Percentiles rank a stretch among this genome's conserved stretches.
phyloP scores from a whole-genome alignment of 1,140 invertebrate species.

The Oreohelix idahoensis region DNA sequence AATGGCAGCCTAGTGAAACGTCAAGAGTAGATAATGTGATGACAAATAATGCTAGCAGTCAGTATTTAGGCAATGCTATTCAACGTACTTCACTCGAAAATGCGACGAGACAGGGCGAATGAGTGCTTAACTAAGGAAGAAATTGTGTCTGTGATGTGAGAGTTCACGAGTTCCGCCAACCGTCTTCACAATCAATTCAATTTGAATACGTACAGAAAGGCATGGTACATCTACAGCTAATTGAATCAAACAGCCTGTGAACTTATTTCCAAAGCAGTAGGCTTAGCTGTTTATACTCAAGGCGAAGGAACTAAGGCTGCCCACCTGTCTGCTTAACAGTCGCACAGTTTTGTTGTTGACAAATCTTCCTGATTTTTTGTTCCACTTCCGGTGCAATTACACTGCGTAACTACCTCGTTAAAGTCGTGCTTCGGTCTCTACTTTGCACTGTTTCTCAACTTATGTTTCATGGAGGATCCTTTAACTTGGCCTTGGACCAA shows the following conservation, averaged over 20 bases:
- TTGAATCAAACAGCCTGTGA: background rate
- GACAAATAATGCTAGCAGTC: too few relatives aligned
- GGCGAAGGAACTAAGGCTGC: background rate
- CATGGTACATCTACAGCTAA: background rate
- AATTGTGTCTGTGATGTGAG: too few relatives aligned
- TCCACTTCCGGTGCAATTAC: background rate
- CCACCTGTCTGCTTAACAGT: background rate
- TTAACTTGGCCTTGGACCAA: too few relatives aligned
- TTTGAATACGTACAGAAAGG: background rate
- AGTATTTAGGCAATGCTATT: too few relatives aligned
- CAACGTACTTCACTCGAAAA: too few relatives aligned
- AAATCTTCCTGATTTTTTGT: slow-evolving; percentile 18
- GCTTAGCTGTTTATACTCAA: background rate
- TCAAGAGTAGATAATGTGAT: too few relatives aligned
- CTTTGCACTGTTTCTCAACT: too few relatives aligned
- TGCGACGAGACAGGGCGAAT: too few relatives aligned
- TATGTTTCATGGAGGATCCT: too few relatives aligned
- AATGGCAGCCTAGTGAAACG: too few relatives aligned
- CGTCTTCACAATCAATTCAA: background rate
- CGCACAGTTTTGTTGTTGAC: background rate
- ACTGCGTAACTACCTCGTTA: slow-evolving; percentile 1
- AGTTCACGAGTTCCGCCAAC: background rate
- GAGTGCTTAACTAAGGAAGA: too few relatives aligned
- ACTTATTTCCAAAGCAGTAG: background rate
- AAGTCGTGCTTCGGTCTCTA: background rate